A percentile compares a stretch with the other conserved stretches of the same genome.
phyloP scores from a whole-genome alignment of 2,113 vertebrate species.

The Fregata magnificens region DNA sequence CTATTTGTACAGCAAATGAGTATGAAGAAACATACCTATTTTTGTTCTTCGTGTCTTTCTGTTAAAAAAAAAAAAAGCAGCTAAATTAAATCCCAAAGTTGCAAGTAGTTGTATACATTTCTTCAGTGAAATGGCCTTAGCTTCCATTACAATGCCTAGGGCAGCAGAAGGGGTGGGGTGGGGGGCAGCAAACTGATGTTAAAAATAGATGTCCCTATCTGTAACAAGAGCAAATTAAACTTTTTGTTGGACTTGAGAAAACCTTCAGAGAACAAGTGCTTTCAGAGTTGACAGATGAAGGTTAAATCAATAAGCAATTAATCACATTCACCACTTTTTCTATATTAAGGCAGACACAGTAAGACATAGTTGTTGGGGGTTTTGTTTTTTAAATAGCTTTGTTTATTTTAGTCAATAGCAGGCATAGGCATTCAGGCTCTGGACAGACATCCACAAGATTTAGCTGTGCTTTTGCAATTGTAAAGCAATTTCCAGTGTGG shows the following conservation, averaged over 20 bases:
- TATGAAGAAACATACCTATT: background rate
- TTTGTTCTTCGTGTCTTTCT: background rate
- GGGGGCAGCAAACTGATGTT: background rate
- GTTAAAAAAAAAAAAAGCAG: background rate
- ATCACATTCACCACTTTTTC: background rate
- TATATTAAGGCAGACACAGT: background rate
- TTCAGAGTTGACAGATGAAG: background rate
- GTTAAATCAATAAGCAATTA: background rate
- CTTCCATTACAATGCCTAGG: background rate
- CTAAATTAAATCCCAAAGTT: background rate
- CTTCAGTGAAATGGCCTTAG: background rate
- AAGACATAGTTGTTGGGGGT: background rate
- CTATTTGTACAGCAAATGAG: background rate
- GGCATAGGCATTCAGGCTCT: background rate
- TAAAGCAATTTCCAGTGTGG: slow-evolving; percentile 18
- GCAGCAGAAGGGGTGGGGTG: background rate
- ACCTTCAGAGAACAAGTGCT: background rate
- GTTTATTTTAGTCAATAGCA: background rate
- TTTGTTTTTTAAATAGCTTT: background rate
- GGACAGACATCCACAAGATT: background rate
- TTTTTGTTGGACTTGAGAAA: background rate
- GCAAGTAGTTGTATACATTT: background rate
- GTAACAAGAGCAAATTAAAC: background rate
- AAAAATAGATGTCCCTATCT: background rate
- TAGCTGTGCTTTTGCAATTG: background rate